Base-by-base conservation (phyloP, 2,113 vertebrate species). In the Genyomyrus donnyi region DNA sequence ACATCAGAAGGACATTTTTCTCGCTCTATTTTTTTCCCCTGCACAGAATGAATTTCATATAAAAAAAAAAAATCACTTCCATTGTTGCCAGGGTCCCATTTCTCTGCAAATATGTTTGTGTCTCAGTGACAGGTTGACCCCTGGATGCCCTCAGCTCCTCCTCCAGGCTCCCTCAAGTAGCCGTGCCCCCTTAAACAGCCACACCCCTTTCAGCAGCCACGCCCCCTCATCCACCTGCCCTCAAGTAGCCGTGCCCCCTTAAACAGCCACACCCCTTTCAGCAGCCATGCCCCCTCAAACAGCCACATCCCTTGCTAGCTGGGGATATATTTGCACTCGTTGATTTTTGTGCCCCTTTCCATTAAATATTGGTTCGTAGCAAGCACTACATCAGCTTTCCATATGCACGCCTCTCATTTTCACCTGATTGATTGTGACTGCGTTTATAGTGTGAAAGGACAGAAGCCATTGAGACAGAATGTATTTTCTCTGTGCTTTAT, bases 401-500 rank as follows among this genome's bases (percentile, higher is more conserved):
- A 27, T 52, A 52, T 50, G 11, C 85, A 35, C 85, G 11, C 48
- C 49, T 46, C 24, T 19, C 49, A 53, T 87, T 52, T 39, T 39
- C n/a, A 39, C 24, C 85, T 53, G 85, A 87, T 87, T 87, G 50
- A 87, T 53, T 17, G 50, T 53, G 50, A 87, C 50, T 50, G 49
- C 3, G 31, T 87, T 39, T 52, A 53, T 87, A 49, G 85, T 53
- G 4, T 53, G 5, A 39, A 87, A 11, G 83, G 85, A 35, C 50
- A 17, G 15, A 87, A 53, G 45, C 50, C 49, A 87, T 13, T 53
- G 50, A 52, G 85, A n/a, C 27, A n/a, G 15, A 53, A 52, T 87
- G 50, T 53, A 53, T 87, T 87, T 87, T 87, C 85, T 39, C 50
- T 56, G 49, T 87, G 62, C 27, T 87, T 53, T 56, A 87, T 87